Conservation (phyloP, 2,113 vertebrate genomes). For the Psettodes erumei region DNA sequence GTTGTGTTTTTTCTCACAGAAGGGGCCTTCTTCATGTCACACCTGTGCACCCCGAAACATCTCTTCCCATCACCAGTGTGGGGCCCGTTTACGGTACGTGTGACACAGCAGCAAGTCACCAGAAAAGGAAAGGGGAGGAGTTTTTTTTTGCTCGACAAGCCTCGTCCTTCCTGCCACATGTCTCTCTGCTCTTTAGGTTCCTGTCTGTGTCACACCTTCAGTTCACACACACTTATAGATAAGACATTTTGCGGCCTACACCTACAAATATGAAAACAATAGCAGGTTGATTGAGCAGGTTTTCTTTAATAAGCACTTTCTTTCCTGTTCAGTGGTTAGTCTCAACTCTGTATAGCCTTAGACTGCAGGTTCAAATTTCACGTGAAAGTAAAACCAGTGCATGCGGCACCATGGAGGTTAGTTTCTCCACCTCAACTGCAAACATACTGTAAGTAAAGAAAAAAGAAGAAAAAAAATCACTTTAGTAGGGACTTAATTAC, state of each 20-base stretch:
- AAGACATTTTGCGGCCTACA: background rate
- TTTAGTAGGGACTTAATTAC: too few species aligned
- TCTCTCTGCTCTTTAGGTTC: background rate
- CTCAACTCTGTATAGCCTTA: background rate
- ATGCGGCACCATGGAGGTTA: too few species aligned
- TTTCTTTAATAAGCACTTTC: slow-evolving; percentile 35
- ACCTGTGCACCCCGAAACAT: slow-evolving; percentile 41
- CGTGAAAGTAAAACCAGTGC: too few species aligned
- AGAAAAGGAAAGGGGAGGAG: slow-evolving; percentile 64
- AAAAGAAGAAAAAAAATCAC: too few species aligned
- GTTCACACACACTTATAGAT: background rate
- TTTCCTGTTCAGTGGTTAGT: slow-evolving; percentile 20
- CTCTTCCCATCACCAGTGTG: slow-evolving; percentile 56
- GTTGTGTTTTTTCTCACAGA: slow-evolving; percentile 49
- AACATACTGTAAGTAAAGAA: too few species aligned
- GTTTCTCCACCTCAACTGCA: too few species aligned
- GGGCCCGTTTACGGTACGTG: slow-evolving; percentile 61
- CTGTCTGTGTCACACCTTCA: background rate
- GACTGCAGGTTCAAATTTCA: slow-evolving; percentile 17
- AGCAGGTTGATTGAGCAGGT: background rate
- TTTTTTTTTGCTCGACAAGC: background rate
- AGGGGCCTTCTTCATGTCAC: slow-evolving; percentile 45
- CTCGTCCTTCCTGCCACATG: slow-evolving; percentile 56
- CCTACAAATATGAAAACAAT: slow-evolving; percentile 8
- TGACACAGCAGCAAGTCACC: slow-evolving; percentile 57